Conservation (phyloP, 2,888 invertebrate genomes). For the Melikaiella ostensackeni region DNA sequence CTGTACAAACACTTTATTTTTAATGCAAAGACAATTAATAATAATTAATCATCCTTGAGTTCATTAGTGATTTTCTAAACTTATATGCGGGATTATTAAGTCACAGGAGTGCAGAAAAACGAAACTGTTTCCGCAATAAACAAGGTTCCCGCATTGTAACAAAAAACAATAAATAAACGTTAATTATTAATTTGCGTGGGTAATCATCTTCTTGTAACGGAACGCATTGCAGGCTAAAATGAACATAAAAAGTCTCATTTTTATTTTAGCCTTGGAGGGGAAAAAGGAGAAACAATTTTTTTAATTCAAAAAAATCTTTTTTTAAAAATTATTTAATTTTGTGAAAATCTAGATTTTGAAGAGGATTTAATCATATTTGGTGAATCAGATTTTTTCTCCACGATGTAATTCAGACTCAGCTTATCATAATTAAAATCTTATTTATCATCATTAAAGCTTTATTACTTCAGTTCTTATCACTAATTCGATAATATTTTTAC, state of each 20-base stretch:
- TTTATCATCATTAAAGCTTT: background rate
- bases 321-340: background rate
- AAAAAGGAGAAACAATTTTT: background rate
- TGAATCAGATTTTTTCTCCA: background rate
- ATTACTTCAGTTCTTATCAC: background rate
- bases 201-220: background rate
- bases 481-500: background rate
- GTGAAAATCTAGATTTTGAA: background rate
- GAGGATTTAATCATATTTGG: background rate
- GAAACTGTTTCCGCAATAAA: conserved; percentile 2
- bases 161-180: background rate
- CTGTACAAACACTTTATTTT: background rate
- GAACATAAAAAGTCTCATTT: background rate
- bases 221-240: background rate
- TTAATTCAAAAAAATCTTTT: background rate
- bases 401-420: background rate
- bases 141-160: background rate
- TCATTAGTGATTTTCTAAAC: background rate
- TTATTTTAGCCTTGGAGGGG: background rate
- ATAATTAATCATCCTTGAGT: background rate
- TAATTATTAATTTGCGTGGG: conserved; percentile 6
- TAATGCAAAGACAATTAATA: background rate
- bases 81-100: background rate
- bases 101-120: background rate
- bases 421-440: background rate